Base-by-base conservation (phyloP, 2,888 invertebrate species). In the Esperia sulphurella region DNA sequence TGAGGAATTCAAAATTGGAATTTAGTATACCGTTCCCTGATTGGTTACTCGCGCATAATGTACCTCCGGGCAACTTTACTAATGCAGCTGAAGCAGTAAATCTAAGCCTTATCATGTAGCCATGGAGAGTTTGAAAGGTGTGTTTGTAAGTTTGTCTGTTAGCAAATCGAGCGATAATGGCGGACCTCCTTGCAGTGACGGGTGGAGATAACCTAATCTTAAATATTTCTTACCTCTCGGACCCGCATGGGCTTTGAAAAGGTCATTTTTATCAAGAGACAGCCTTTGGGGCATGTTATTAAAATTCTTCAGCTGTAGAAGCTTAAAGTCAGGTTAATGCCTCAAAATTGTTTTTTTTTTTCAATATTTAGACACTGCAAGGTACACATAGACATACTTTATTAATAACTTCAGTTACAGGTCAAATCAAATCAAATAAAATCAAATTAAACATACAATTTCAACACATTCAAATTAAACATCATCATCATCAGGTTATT, bases 31-130 rank as follows among this genome's bases (percentile, higher is more conserved):
- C 52, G 53, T 50, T 53, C 51, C 52, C 46, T 58, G 58, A 69
- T 65, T 68, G 65, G 68, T 59, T 61, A 56, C 48, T 58, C 54
- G 45, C 49, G 51, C 55, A 54, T 61, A 58, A 60, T 55, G 47
- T 57, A 52, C 46, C 45, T 48, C 47, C 45, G 0, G 9, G 41
- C 48, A 35, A 49, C 28, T 9, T 29, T 45, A 41, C 13, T 2
- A 12, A 37, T 41, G 40, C 41, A 40, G 39, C 9, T 48, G 30
- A 38, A 10, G 13, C 14, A 10, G 12, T 10, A 7, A n/a, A n/a
- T n/a, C 38, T 13, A n/a, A 38, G 8, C 12, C 12, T 38, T n/a
- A 7, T 12, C 7, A 12, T 38, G 3, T 41, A 6, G 41, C 10
- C 1, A 31, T 31, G 7, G 31, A 4, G 31, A 10, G n/a, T 45